These are phyloP conservation scores for Turdus rufiventris DNA, from an alignment of 2,113 vertebrate species.

Conservation along the genomic window DNA sequence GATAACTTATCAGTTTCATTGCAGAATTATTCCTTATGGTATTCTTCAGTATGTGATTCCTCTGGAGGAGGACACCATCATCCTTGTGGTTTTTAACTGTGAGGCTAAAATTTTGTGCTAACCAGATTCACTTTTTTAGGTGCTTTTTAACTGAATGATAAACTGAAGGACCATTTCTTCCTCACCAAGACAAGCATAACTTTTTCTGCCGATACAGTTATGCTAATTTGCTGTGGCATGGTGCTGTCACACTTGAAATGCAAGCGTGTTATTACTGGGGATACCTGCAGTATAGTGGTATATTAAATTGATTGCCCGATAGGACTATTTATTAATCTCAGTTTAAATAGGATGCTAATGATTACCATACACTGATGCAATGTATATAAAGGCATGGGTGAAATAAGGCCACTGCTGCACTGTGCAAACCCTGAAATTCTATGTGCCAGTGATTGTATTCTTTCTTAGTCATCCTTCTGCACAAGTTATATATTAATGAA, in stretches of 20 bases:
- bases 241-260: not conserved
- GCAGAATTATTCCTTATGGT: not conserved
- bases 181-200: not conserved
- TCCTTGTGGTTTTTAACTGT: not conserved
- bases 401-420: not conserved
- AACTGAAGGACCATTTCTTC: not conserved
- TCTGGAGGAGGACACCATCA: not conserved
- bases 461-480: not conserved
- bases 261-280: not conserved
- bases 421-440: not conserved
- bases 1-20: not conserved
- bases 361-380: not conserved
- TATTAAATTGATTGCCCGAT: not conserved
- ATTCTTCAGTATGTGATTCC: no score
- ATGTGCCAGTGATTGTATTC: not conserved
- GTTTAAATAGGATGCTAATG: not conserved
- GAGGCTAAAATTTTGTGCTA: not conserved
- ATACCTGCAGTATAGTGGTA: not conserved
- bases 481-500: not conserved
- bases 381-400: not conserved
- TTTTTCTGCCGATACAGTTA: not conserved
- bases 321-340: not conserved
- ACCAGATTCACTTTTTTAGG: not conserved
- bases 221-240: fast-evolving
- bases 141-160: not conserved